phyloP scores from a whole-genome alignment of 2,888 invertebrate genomes.

The Caradrina kadenii region DNA sequence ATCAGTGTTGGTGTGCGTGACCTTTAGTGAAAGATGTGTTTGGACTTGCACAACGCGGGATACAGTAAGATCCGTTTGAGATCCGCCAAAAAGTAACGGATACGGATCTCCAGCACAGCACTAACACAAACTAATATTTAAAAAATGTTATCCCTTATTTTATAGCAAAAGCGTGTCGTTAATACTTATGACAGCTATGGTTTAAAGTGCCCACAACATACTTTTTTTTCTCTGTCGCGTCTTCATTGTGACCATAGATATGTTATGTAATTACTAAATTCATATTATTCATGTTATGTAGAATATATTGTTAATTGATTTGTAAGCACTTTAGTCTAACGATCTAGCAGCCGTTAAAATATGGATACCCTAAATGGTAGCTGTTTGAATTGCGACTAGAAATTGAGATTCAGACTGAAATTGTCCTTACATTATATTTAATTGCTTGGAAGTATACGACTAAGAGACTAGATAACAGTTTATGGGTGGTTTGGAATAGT shows the following conservation, averaged over 20 bases:
- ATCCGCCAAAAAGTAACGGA: too few relatives aligned
- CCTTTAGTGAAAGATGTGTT: too few relatives aligned
- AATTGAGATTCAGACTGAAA: not conserved
- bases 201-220: slow-evolving; percentile 34
- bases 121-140: not conserved
- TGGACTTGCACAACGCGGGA: too few relatives aligned
- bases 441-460: too few relatives aligned
- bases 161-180: slow-evolving; percentile 21
- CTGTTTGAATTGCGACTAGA: not conserved
- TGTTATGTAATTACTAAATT: too few relatives aligned
- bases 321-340: slow-evolving; percentile 9
- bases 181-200: slow-evolving; percentile 33
- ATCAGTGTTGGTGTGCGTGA: too few relatives aligned
- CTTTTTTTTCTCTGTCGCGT: not conserved
- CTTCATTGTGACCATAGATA: not conserved
- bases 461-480: too few relatives aligned
- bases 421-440: too few relatives aligned
- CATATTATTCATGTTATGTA: not conserved
- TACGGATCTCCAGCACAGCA: too few relatives aligned
- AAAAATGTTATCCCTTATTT: too few relatives aligned
- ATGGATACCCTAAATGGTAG: not conserved
- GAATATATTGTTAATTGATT: not conserved
- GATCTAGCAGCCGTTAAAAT: slow-evolving; percentile 25
- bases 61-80: too few relatives aligned
- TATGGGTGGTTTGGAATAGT: too few relatives aligned